Evolutionary conservation across 1,140 invertebrate species (phyloP).

Genomic region (Drosophila burlai): DNA sequence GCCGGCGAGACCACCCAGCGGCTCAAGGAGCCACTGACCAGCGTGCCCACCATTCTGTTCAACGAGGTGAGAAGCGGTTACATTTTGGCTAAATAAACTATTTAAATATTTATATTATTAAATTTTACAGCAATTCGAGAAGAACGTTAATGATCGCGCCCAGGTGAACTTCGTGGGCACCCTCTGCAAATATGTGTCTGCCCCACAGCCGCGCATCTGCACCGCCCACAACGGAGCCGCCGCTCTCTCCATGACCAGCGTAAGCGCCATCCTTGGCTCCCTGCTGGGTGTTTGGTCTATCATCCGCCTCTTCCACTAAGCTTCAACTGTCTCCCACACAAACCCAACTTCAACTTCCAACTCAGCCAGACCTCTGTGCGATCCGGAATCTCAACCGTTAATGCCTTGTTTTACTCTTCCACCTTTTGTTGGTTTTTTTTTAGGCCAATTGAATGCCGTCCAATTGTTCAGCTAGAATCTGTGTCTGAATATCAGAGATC

Average conservation of each 20-base stretch:
- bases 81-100: background rate
- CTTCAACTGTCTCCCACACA: constrained; percentile 2
- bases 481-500: constrained; percentile 16
- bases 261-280: constrained; percentile 57
- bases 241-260: constrained; percentile 47
- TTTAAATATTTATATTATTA: background rate
- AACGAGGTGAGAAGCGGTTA: constrained; percentile 73
- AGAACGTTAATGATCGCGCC: constrained; percentile 67
- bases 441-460: constrained; percentile 58
- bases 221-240: constrained; percentile 57
- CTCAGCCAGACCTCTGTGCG: constrained; percentile 25
- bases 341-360: constrained; percentile 19
- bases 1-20: constrained; percentile 84
- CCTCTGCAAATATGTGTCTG: constrained; percentile 66
- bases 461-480: constrained; percentile 22
- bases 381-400: constrained; percentile 48
- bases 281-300: constrained; percentile 66
- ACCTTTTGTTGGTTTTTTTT: constrained; percentile 46
- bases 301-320: constrained; percentile 27
- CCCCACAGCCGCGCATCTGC: constrained; percentile 74
- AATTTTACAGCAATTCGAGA: constrained; percentile 70
- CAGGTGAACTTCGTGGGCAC: constrained; percentile 70
- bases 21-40: constrained; percentile 84
- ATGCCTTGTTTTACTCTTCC: constrained; percentile 39
- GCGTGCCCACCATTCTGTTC: constrained; percentile 86